Evolutionary conservation across 2,888 invertebrate genomes (phyloP).

Genomic region (Conops quadrifasciatus): DNA sequence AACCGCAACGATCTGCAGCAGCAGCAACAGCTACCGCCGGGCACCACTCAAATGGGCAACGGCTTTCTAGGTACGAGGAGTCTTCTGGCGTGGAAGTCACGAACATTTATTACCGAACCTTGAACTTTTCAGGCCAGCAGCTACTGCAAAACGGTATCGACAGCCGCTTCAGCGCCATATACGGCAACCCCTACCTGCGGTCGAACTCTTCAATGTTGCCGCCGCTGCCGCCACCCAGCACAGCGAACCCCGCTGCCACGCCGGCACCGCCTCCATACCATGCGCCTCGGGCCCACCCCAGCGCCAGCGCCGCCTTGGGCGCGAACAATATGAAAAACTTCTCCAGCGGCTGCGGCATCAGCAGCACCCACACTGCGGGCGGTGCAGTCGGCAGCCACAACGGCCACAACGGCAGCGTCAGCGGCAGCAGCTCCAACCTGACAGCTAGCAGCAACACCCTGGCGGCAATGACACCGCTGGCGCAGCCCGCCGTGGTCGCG

Average conservation of each 20-base stretch:
- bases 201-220: slow-evolving; percentile 69
- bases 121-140: slow-evolving; percentile 57
- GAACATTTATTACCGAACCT: background rate
- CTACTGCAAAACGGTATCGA: slow-evolving; percentile 64
- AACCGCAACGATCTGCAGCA: slow-evolving; percentile 60
- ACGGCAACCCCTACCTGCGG: slow-evolving; percentile 87
- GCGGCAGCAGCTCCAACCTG: slow-evolving; percentile 70
- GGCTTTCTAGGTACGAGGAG: slow-evolving; percentile 37
- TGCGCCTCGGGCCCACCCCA: slow-evolving; percentile 54
- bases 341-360: slow-evolving; percentile 69
- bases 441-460: slow-evolving; percentile 62
- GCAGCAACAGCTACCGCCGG: slow-evolving; percentile 42
- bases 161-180: slow-evolving; percentile 82
- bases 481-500: slow-evolving; percentile 67
- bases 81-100: no score
- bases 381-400: slow-evolving; percentile 60
- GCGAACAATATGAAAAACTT: slow-evolving; percentile 44
- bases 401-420: slow-evolving; percentile 64
- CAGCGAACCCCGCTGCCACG: slow-evolving; percentile 79
- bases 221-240: slow-evolving; percentile 70
- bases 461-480: slow-evolving; percentile 59
- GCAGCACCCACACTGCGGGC: slow-evolving; percentile 64
- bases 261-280: slow-evolving; percentile 84
- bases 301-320: slow-evolving; percentile 53
- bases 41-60: slow-evolving; percentile 51